Evolutionary conservation across 1,140 invertebrate genomes (phyloP).

Genomic region (Ctenoplectra terminalis): DNA sequence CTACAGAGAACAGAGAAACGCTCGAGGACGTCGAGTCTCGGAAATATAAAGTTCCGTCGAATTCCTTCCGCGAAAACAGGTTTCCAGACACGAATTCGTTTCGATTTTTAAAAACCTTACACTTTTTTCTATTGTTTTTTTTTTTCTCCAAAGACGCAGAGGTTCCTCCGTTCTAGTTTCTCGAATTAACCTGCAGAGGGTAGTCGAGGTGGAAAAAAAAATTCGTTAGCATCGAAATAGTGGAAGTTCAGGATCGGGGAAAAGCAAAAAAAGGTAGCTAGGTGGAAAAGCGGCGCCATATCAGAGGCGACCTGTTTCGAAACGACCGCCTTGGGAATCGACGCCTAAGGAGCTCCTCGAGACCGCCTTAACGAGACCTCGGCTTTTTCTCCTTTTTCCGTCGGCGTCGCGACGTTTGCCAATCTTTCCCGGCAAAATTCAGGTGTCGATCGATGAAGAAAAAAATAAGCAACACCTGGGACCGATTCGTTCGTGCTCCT

Average conservation of each 20-base stretch:
- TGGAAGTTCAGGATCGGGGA: background rate
- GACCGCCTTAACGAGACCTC: constrained; percentile 35
- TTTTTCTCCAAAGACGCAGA: too few species aligned
- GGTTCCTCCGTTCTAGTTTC: too few species aligned
- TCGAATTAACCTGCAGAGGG: too few species aligned
- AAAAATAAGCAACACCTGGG: background rate
- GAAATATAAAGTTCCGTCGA: background rate
- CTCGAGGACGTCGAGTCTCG: background rate
- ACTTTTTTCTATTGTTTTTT: background rate
- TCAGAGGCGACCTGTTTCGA: constrained; percentile 67
- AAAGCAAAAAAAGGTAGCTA: constrained; percentile 10
- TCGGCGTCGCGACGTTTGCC: constrained; percentile 29
- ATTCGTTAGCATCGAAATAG: background rate
- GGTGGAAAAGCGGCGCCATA: constrained; percentile 71
- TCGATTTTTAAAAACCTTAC: background rate
- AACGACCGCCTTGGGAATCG: constrained; percentile 45
- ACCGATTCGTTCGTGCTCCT: too few species aligned
- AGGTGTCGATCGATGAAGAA: background rate
- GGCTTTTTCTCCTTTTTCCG: constrained; percentile 16
- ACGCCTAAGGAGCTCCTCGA: constrained; percentile 39
- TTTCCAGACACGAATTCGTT: too few species aligned
- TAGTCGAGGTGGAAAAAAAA: background rate
- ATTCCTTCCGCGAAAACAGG: constrained; percentile 5
- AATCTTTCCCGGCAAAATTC: constrained; percentile 34
- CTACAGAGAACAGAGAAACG: too few species aligned